phyloP scores from a whole-genome alignment of 1,140 invertebrate genomes.

The Habropoda laboriosa region DNA sequence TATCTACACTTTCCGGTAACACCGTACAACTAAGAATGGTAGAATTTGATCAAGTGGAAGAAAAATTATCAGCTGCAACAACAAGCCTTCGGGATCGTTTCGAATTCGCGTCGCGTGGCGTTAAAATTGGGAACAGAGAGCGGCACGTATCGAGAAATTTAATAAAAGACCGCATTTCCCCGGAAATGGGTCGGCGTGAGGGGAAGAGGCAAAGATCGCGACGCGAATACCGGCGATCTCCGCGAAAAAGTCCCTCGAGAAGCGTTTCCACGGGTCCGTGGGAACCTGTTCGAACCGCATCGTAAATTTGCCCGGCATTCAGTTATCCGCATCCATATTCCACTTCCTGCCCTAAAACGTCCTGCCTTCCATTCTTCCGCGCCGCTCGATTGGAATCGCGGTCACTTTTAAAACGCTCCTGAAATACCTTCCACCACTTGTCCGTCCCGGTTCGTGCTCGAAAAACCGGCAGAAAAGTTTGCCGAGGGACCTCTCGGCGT shows the following conservation, averaged over 20 bases:
- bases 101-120: constrained; percentile 21
- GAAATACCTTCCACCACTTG: not conserved
- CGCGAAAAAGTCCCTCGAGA: constrained; percentile 7
- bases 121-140: constrained; percentile 7
- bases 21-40: too few species aligned
- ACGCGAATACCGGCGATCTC: constrained; percentile 13
- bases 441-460: not conserved
- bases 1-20: too few species aligned
- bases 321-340: constrained; percentile 43
- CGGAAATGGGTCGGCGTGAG: constrained; percentile 47
- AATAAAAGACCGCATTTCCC: constrained; percentile 33
- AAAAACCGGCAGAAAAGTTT: not conserved
- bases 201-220: constrained; percentile 12
- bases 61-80: too few species aligned
- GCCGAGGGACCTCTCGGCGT: too few species aligned
- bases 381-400: constrained; percentile 10
- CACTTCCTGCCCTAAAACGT: constrained; percentile 28
- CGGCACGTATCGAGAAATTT: constrained; percentile 44
- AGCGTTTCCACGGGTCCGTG: constrained; percentile 23
- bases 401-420: not conserved
- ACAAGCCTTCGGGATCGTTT: not conserved
- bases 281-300: constrained; percentile 41
- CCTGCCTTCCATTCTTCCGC: constrained; percentile 15
- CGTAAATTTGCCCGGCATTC: constrained; percentile 41
- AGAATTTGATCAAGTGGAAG: too few species aligned